phyloP scores from a whole-genome alignment of 1,140 invertebrate genomes.

The Druon quercuslanigerum region DNA sequence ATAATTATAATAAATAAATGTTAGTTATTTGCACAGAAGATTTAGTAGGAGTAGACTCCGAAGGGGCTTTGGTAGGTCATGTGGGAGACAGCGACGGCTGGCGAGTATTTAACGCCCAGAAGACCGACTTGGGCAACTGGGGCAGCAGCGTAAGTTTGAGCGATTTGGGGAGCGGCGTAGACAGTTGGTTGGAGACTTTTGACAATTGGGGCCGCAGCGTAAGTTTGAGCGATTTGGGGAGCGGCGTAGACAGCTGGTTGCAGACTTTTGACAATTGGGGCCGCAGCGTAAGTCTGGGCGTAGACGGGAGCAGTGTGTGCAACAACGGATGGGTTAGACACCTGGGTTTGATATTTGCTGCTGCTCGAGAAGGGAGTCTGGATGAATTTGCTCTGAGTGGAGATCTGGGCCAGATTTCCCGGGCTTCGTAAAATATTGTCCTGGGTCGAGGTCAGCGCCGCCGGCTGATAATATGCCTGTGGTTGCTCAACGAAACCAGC shows the following conservation, averaged over 20 bases:
- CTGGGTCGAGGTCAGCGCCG: slow-evolving; percentile 78
- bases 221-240: slow-evolving; percentile 15
- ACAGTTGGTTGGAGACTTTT: slow-evolving; percentile 33
- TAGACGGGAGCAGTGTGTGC: slow-evolving; percentile 51
- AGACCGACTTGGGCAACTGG: slow-evolving; percentile 43
- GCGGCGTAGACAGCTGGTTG: slow-evolving; percentile 37
- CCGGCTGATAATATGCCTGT: slow-evolving; percentile 49
- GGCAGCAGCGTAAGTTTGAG: slow-evolving; percentile 46
- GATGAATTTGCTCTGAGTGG: slow-evolving; percentile 80
- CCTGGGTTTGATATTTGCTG: slow-evolving; percentile 79
- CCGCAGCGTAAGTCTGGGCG: slow-evolving; percentile 48
- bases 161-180: slow-evolving; percentile 32
- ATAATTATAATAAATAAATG: too few species aligned
- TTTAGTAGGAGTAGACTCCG: slow-evolving; percentile 67
- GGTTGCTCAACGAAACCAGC: slow-evolving; percentile 59
- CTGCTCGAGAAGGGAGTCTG: slow-evolving; percentile 83
- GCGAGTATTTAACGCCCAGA: slow-evolving; percentile 77
- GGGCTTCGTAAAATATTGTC: slow-evolving; percentile 79
- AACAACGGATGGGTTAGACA: slow-evolving; percentile 76
- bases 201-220: slow-evolving; percentile 47
- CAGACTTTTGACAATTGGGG: slow-evolving; percentile 29
- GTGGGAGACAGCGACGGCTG: slow-evolving; percentile 81
- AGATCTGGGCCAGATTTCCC: slow-evolving; percentile 80
- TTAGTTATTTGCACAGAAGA: too few species aligned
- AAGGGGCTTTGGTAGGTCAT: slow-evolving; percentile 80